These are phyloP conservation scores for Nipponacmea schrenckii DNA, from an alignment of 2,888 invertebrate species.

Conservation along the genomic window DNA sequence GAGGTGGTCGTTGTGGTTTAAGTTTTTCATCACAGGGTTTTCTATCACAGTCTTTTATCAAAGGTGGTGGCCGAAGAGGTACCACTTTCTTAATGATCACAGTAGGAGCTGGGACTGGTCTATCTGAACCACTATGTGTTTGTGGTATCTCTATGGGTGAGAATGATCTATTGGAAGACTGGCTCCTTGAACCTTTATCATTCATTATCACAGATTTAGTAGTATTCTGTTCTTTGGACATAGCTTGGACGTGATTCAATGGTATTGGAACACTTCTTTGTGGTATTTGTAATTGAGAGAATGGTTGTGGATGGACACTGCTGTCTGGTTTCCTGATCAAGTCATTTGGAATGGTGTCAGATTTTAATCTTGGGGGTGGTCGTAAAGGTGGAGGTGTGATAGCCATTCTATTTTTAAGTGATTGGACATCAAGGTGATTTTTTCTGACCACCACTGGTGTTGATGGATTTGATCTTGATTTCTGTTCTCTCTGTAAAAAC, in stretches of 20 bases:
- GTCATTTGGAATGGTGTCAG: neutral
- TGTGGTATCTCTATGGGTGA: too few species aligned
- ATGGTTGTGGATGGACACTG: neutral
- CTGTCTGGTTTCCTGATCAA: neutral
- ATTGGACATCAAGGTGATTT: neutral
- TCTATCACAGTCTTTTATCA: too few species aligned
- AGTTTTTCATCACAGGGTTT: too few species aligned
- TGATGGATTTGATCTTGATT: neutral
- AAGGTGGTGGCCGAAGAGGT: too few species aligned
- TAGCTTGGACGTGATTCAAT: neutral
- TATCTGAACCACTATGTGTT: too few species aligned
- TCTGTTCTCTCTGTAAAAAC: neutral
- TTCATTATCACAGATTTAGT: too few species aligned
- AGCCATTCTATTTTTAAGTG: neutral
- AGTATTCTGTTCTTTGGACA: too few species aligned
- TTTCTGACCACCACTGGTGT: neutral
- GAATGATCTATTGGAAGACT: too few species aligned
- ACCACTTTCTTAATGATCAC: too few species aligned
- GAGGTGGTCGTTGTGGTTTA: too few species aligned
- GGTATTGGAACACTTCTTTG: neutral
- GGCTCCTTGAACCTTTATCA: too few species aligned
- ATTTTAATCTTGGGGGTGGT: slow-evolving; percentile 2
- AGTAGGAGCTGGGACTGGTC: too few species aligned
- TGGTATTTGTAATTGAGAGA: neutral
- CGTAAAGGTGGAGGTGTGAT: neutral